Evolutionary conservation across 2,888 invertebrate species (phyloP).

Genomic region (Conomelus anceps): DNA sequence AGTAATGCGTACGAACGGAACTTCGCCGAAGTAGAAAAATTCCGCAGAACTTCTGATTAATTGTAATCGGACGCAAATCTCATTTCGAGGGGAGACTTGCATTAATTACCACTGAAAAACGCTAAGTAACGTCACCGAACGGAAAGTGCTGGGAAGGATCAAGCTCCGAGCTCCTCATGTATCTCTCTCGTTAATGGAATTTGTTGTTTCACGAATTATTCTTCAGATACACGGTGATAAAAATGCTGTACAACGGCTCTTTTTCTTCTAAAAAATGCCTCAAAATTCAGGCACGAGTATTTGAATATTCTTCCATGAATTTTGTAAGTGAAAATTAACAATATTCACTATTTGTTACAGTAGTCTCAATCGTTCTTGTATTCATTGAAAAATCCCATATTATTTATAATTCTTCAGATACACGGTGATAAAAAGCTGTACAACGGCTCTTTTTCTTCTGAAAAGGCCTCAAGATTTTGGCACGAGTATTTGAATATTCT

Average conservation of each 20-base stretch:
- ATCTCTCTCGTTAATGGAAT: neutral
- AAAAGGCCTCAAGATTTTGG: too few relatives aligned
- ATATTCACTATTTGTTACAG: too few relatives aligned
- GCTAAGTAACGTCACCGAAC: neutral
- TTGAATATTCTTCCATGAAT: too few relatives aligned
- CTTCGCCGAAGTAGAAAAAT: neutral
- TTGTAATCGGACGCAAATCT: neutral
- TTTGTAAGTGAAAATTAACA: too few relatives aligned
- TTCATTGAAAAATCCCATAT: too few relatives aligned
- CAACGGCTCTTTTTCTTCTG: neutral
- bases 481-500: too few relatives aligned
- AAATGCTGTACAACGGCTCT: neutral
- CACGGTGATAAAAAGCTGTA: too few relatives aligned
- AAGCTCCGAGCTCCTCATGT: too few relatives aligned
- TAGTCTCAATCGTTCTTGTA: too few relatives aligned
- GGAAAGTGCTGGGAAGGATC: neutral
- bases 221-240: too few relatives aligned
- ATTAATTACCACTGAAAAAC: neutral
- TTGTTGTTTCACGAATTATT: neutral
- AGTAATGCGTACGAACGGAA: neutral
- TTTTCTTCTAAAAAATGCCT: neutral
- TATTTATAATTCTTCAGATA: too few relatives aligned
- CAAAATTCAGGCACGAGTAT: too few relatives aligned
- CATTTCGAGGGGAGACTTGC: neutral
- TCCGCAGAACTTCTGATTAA: neutral